These are phyloP conservation scores for Montifringilla adamsi DNA, from an alignment of 2,113 vertebrate species.

Conservation along the genomic window DNA sequence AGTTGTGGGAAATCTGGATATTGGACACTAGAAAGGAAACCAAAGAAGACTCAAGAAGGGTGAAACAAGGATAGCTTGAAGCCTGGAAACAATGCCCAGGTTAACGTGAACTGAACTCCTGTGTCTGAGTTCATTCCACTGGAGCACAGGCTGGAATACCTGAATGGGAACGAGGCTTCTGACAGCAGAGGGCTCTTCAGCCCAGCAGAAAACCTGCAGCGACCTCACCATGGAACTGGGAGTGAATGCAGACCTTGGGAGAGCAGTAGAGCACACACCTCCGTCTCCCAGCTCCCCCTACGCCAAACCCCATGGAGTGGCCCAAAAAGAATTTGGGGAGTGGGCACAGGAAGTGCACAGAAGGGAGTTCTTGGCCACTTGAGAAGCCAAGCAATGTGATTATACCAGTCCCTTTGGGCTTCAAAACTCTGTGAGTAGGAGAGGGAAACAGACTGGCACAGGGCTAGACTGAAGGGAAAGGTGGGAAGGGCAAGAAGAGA, in stretches of 20 bases:
- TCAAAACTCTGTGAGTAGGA: neutral
- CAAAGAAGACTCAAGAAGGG: neutral
- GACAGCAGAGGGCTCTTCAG: slow-evolving; percentile 30
- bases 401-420: neutral
- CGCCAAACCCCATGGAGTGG: neutral
- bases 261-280: neutral
- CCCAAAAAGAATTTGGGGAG: neutral
- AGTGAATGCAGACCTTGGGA: neutral
- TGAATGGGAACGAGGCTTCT: neutral
- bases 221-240: neutral
- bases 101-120: neutral
- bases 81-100: neutral
- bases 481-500: neutral
- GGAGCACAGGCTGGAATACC: rapidly evolving
- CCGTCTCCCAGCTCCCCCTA: neutral
- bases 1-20: neutral
- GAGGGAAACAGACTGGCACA: neutral
- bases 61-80: neutral
- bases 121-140: neutral
- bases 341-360: neutral
- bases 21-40: neutral
- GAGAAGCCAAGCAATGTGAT: rapidly evolving
- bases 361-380: neutral
- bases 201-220: neutral
- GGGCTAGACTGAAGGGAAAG: neutral